phyloP scores from a whole-genome alignment of 2,888 invertebrate species.

The Drosophila austrosaltans region DNA sequence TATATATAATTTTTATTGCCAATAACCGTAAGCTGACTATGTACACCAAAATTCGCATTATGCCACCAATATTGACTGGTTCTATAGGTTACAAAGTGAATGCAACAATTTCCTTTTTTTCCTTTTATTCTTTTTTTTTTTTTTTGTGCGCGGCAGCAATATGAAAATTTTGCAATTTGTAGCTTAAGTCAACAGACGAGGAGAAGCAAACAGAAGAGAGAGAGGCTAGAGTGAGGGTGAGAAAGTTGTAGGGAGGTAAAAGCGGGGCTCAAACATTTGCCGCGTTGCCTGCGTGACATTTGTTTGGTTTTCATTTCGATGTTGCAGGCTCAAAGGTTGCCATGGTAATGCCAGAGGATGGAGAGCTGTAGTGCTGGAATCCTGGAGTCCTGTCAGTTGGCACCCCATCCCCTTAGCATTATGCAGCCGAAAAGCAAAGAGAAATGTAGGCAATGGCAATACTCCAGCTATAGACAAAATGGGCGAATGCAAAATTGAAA shows the following conservation, averaged over 20 bases:
- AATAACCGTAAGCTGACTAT: constrained; percentile 10
- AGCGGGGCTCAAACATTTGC: constrained; percentile 27
- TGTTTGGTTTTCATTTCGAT: constrained; percentile 74
- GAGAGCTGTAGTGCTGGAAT: background rate
- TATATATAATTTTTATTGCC: constrained; percentile 45
- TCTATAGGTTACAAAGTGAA: constrained; percentile 19
- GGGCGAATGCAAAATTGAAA: constrained; percentile 64
- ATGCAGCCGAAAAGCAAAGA: constrained; percentile 14
- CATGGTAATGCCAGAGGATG: constrained; percentile 57
- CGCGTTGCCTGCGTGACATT: constrained; percentile 63
- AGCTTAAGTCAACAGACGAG: constrained; percentile 62
- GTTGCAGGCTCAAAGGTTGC: constrained; percentile 46
- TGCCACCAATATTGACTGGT: constrained; percentile 36
- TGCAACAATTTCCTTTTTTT: background rate
- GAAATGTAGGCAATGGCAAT: constrained; percentile 24
- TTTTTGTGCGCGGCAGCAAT: constrained; percentile 22
- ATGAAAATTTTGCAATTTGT: constrained; percentile 63
- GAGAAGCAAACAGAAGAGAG: background rate
- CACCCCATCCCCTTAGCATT: constrained; percentile 23
- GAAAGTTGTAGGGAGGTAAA: background rate
- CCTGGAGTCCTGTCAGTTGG: constrained; percentile 10
- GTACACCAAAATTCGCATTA: constrained; percentile 5
- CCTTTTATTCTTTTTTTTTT: constrained; percentile 1
- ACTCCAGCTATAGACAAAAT: constrained; percentile 39
- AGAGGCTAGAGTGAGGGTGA: background rate